Base-by-base conservation (phyloP, 2,113 vertebrate genomes). In the Oryzias melastigma region DNA sequence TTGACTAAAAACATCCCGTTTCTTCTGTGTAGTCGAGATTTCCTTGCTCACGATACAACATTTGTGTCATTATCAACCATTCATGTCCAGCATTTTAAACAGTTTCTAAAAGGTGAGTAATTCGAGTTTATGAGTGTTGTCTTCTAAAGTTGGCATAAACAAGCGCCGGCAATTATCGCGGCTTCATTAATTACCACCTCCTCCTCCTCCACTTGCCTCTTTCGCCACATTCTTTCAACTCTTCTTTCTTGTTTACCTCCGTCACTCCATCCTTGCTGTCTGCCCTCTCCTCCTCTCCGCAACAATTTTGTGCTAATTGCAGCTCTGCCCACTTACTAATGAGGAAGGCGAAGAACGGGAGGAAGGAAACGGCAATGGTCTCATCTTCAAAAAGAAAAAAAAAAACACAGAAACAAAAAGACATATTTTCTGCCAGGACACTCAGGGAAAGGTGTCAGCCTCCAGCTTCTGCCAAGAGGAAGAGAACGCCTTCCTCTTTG, bases 221-320 rank as follows among this genome's bases (percentile, higher is more conserved):
- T 41, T 75, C 77, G 65, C 71, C 77, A 71, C 65, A 67, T 75
- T 84, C 79, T 81, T 82, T 83, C 70, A 71, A 86, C 74, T 80
- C 68, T 25, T 78, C 67, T 73, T 68, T 72, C 56, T 71, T 79
- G 72, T 92, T 92, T 94, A 93, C 92, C 91, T 90, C 87, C 78
- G 87, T 92, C 43, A 60, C 72, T 61, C 73, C 60, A 71, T 73
- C 58, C 47, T 68, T 85, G 84, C 84, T 69, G 87, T 91, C 68
- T 69, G 78, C 64, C 42, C 50, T 68, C 58, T 65, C 42, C 55
- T 45, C 73, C 48, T 24, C 8, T 8, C 55, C 47, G 49, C 58
- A 77, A 77, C 75, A 45, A 63, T 83, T 68, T 76, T 65, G 59
- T 68, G 78, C 82, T 86, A 88, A 89, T 85, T 88, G 82, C 85